Percentiles rank a stretch among this genome's conserved stretches.
Evolutionary conservation across 2,113 vertebrate species (phyloP).

Genomic region (Xiphias gladius): DNA sequence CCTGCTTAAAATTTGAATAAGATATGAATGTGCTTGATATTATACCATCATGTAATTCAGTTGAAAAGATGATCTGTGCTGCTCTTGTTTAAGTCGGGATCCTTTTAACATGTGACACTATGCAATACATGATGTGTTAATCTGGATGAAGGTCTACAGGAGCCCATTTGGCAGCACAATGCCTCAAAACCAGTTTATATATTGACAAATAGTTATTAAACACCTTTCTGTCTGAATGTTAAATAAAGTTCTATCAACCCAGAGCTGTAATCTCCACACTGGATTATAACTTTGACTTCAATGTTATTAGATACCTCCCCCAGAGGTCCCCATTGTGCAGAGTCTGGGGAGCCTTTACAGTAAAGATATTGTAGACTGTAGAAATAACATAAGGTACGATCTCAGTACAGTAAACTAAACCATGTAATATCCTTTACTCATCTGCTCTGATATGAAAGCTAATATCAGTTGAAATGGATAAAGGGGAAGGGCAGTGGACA

Average conservation of each 20-base stretch:
- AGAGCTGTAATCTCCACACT: constrained; percentile 20
- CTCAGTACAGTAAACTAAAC: constrained; percentile 21
- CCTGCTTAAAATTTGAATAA: background rate
- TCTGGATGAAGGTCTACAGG: background rate
- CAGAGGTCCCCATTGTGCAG: constrained; percentile 28
- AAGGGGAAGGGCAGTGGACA: background rate
- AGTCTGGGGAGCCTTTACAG: constrained; percentile 67
- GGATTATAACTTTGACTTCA: constrained; percentile 38
- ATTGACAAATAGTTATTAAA: background rate
- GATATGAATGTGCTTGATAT: background rate
- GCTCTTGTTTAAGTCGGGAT: background rate
- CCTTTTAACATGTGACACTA: background rate
- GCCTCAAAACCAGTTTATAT: background rate
- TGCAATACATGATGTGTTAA: background rate
- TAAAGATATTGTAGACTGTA: constrained; percentile 62
- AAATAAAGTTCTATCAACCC: constrained; percentile 23
- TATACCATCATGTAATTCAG: background rate
- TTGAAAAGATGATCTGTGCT: background rate
- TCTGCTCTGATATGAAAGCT: constrained; percentile 28
- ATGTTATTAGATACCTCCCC: constrained; percentile 41
- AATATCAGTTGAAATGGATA: constrained; percentile 29
- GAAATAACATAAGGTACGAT: constrained; percentile 37
- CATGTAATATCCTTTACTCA: constrained; percentile 33
- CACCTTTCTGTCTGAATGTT: background rate
- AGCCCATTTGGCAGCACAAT: background rate